Conservation (phyloP, 2,888 invertebrate species). For the Mycalesis mineus region DNA sequence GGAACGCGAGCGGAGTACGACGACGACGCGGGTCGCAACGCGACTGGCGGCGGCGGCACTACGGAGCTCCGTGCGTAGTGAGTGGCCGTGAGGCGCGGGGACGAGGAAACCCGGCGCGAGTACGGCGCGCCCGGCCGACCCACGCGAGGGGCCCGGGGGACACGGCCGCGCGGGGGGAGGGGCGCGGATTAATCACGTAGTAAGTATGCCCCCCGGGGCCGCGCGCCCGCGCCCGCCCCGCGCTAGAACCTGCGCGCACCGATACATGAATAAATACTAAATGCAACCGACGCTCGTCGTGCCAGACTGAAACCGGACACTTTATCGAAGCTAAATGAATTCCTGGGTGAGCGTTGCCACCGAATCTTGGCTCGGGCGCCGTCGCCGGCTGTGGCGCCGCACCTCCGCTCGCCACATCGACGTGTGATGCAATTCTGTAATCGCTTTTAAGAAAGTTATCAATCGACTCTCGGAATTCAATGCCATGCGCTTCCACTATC, state of each 20-base stretch:
- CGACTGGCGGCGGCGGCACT: slow-evolving; percentile 67
- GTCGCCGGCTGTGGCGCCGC: slow-evolving; percentile 34
- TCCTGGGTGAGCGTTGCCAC: slow-evolving; percentile 69
- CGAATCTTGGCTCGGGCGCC: slow-evolving; percentile 44
- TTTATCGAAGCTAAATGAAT: slow-evolving; percentile 67
- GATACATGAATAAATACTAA: slow-evolving; percentile 73
- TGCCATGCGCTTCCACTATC: slow-evolving; percentile 15
- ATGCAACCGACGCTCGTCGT: slow-evolving; percentile 58
- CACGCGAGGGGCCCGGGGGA: slow-evolving; percentile 49
- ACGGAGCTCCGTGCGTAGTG: slow-evolving; percentile 74
- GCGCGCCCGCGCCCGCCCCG: slow-evolving; percentile 44
- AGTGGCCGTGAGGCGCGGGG: slow-evolving; percentile 78
- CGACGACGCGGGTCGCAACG: slow-evolving; percentile 72
- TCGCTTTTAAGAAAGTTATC: slow-evolving; percentile 45
- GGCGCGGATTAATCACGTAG: slow-evolving; percentile 75
- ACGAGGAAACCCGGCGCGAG: slow-evolving; percentile 77
- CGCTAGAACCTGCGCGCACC: slow-evolving; percentile 68
- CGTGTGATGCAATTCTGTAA: slow-evolving; percentile 54
- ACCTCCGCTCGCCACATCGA: slow-evolving; percentile 31
- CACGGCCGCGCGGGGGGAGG: slow-evolving; percentile 38
- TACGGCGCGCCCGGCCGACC: slow-evolving; percentile 65
- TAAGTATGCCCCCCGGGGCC: slow-evolving; percentile 70
- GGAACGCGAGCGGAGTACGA: slow-evolving; percentile 47
- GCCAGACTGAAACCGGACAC: slow-evolving; percentile 77
- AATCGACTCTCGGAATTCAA: slow-evolving; percentile 39